These are phyloP conservation scores for Crepidodera aurea DNA, from an alignment of 2,888 invertebrate genomes.

Conservation along the genomic window DNA sequence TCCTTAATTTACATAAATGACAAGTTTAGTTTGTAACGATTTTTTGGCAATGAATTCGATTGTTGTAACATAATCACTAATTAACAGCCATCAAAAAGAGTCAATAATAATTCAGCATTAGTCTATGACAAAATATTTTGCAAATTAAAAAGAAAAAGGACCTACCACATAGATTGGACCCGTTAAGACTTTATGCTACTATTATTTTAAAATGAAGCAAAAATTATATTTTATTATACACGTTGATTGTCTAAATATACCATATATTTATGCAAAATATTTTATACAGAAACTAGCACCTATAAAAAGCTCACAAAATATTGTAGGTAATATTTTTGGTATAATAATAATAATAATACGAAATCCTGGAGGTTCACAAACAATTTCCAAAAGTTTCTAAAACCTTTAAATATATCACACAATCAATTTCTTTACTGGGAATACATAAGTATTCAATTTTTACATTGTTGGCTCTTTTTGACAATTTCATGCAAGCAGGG, in stretches of 20 bases:
- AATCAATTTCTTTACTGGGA: too few species aligned
- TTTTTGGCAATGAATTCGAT: background rate
- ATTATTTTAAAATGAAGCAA: background rate
- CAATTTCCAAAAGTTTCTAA: too few species aligned
- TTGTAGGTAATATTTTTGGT: background rate
- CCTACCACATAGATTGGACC: constrained; percentile 16
- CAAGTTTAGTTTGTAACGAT: too few species aligned
- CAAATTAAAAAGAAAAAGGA: background rate
- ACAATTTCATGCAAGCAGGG: too few species aligned
- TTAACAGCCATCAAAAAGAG: constrained; percentile 13
- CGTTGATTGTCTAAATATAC: background rate
- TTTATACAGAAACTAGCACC: constrained; percentile 5
- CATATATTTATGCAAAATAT: constrained; percentile 13
- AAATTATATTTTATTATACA: background rate
- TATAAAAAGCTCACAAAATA: constrained; percentile 12
- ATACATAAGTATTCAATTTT: too few species aligned
- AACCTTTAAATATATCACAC: too few species aligned
- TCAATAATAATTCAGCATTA: constrained; percentile 9
- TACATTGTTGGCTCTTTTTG: too few species aligned
- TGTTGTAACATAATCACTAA: background rate
- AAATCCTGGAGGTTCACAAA: too few species aligned
- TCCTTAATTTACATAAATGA: too few species aligned
- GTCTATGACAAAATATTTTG: constrained; percentile 20
- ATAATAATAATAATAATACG: too few species aligned
- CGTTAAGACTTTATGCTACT: constrained; percentile 7